Conservation (phyloP, 2,113 vertebrate genomes). For the Myrmophylax atrothorax region DNA sequence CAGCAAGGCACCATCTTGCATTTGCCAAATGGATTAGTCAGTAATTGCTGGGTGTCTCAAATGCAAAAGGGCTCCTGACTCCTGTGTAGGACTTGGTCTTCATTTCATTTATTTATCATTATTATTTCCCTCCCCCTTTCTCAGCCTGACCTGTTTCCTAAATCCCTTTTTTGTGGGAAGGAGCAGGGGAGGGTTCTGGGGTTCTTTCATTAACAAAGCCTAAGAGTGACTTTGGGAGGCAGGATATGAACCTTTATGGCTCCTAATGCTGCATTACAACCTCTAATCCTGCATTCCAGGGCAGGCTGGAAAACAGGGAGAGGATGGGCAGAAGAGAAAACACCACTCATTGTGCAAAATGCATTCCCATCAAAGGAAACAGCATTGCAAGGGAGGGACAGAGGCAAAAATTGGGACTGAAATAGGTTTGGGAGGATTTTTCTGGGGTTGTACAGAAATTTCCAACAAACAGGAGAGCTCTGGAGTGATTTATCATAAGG, state of each 20-base stretch:
- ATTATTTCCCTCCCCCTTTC: constrained; percentile 33
- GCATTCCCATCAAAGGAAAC: not conserved
- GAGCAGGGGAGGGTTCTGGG: not conserved
- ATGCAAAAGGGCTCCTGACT: constrained; percentile 14
- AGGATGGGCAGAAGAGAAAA: constrained; percentile 12
- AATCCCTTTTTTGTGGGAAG: not conserved
- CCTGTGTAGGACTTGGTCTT: not conserved
- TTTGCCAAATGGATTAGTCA: constrained; percentile 70
- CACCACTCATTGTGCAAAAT: not conserved
- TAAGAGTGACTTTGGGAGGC: constrained; percentile 6
- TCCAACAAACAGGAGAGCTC: not conserved
- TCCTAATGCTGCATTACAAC: constrained; percentile 2
- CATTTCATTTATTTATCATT: constrained; percentile 34
- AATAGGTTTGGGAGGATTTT: not conserved
- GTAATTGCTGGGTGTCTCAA: constrained; percentile 23
- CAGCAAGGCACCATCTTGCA: constrained; percentile 11
- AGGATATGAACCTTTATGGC: constrained; percentile 47
- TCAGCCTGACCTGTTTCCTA: constrained; percentile 15
- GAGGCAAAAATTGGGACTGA: not conserved
- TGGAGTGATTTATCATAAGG: not conserved
- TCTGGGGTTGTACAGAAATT: not conserved
- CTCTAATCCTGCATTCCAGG: constrained; percentile 51
- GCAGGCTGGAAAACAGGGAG: not conserved
- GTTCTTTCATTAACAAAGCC: constrained; percentile 44
- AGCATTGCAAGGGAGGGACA: not conserved